phyloP scores from a whole-genome alignment of 2,888 invertebrate genomes.

The Schizaphis graminum region DNA sequence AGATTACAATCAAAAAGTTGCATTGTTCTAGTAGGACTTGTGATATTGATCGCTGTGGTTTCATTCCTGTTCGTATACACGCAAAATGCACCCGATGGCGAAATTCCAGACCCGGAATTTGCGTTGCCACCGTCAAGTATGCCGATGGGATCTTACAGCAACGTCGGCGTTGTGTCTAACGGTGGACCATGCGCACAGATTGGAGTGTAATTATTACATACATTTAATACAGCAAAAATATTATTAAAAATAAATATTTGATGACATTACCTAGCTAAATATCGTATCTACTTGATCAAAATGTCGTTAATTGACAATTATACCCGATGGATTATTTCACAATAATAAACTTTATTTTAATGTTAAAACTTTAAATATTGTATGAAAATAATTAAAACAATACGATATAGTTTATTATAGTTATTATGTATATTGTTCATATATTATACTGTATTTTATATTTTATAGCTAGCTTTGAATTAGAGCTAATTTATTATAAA shows the following conservation, averaged over 20 bases:
- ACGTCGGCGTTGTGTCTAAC: constrained; percentile 71
- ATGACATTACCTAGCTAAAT: neutral
- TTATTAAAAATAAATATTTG: neutral
- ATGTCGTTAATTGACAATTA: neutral
- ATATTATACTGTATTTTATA: neutral
- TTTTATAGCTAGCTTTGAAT: neutral
- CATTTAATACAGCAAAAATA: neutral
- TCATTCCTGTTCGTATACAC: constrained; percentile 33
- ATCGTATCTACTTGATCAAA: neutral
- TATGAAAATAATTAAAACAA: neutral
- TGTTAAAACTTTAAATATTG: neutral
- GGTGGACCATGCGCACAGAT: constrained; percentile 71
- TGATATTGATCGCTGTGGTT: neutral
- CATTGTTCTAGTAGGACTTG: constrained; percentile 32
- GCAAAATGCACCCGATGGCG: neutral
- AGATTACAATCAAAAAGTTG: constrained; percentile 37
- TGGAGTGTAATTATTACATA: constrained; percentile 69
- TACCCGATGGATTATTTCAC: neutral
- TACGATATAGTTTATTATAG: neutral
- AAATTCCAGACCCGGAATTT: constrained; percentile 2
- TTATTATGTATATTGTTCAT: neutral
- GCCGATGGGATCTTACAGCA: constrained; percentile 67
- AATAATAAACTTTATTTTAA: neutral
- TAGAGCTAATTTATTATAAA: neutral
- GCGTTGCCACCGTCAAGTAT: constrained; percentile 66